A percentile compares a stretch with the other conserved stretches of the same genome.
Evolutionary conservation across 1,140 invertebrate genomes (phyloP).

Genomic region (Globodera ellingtonae): DNA sequence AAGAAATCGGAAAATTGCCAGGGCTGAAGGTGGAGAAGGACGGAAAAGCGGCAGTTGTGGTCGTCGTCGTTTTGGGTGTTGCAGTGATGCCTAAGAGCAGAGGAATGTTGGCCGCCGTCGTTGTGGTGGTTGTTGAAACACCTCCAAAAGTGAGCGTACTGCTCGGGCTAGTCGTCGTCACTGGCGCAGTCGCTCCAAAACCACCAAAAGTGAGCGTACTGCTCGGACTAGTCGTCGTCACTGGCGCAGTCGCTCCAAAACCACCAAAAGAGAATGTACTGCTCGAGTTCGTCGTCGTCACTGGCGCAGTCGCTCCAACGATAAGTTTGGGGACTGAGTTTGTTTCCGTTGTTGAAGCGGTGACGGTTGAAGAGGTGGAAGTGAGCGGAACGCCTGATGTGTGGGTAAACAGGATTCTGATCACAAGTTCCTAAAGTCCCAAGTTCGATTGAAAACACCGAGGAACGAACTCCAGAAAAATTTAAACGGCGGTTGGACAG

Average conservation of each 20-base stretch:
- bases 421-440: too few species aligned
- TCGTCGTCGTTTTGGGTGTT: not conserved
- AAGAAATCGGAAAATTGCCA: not conserved
- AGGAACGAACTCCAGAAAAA: too few species aligned
- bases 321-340: not conserved
- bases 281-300: not conserved
- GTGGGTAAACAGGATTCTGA: too few species aligned
- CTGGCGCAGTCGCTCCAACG: not conserved
- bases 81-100: not conserved
- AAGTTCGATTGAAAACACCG: too few species aligned
- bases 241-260: not conserved
- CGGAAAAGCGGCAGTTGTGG: not conserved
- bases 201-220: not conserved
- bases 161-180: not conserved
- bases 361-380: not conserved
- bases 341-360: not conserved
- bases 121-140: not conserved
- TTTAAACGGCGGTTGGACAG: too few species aligned
- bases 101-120: not conserved
- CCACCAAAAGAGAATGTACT: slow-evolving; percentile 1
- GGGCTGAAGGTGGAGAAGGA: not conserved
- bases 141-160: too few species aligned
- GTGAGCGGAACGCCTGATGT: not conserved
- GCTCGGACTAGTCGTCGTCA: not conserved
- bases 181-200: not conserved